Base-by-base conservation (phyloP, 2,888 invertebrate genomes). In the Nymphalis urticae region DNA sequence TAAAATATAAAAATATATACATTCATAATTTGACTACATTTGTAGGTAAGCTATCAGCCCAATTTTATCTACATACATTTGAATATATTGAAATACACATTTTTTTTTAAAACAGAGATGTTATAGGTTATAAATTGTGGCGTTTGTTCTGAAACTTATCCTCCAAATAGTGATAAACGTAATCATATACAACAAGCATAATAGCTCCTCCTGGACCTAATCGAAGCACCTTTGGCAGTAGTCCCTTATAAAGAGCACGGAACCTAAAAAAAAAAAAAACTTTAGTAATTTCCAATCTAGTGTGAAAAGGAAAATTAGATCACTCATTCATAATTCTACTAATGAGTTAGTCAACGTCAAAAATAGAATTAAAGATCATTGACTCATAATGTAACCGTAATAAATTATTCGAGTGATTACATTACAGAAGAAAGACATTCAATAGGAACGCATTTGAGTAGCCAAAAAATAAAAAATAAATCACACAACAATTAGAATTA, bases 141-240 rank as follows among this genome's bases (percentile, higher is more conserved):
- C 61, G 48, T 66, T 77, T 76, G 24, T 68, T 60, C 63, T 77
- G 71, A 75, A 90, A 91, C 74, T 84, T 90, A 60, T 82, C 81
- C 66, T 95, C 94, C 79, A 98, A 92, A 85, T 94, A 97, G 65
- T 95, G 93, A 83, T 97, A 97, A 69, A 96, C 95, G 79, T 97
- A 95, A 82, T 98, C 98, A 80, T 97, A 98, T 13, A 98, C 97
- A 9, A 98, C 95, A 75, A 98, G 90, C 98, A 98, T 97, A 68
- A 98, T 98, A 2, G 98, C 98, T 24, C 98, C 98, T 60, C 98
- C 98, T 1, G 98, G 98, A 32, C 98, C 98, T 68, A 98, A 88
- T 73, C 98, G 94, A 84, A 98, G 93, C 0, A 98, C 95, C 90
- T 98, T 98, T 8, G 98, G 98, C 63, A 98, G 82, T 16, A 98